Conservation (phyloP, 2,797 vertebrate species). For the Trachurus trachurus region DNA sequence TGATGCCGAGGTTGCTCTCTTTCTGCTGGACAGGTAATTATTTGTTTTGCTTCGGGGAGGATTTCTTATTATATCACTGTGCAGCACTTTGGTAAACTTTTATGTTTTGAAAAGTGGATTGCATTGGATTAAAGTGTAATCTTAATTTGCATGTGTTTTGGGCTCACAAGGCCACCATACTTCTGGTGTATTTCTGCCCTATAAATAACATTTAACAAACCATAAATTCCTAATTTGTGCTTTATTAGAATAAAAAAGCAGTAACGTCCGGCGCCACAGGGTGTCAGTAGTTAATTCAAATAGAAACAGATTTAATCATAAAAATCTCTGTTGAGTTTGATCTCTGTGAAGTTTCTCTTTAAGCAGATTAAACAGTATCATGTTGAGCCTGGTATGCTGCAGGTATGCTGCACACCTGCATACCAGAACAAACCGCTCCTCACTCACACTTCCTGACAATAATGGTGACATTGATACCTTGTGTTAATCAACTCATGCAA, state of each 20-base stretch:
- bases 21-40: too few relatives aligned
- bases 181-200: too few relatives aligned
- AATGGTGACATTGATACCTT: neutral
- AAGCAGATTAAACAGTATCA: neutral
- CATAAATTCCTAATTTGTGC: neutral
- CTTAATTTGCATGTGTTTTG: too few relatives aligned
- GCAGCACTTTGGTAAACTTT: too few relatives aligned
- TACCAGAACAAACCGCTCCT: neutral
- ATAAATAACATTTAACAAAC: too few relatives aligned
- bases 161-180: too few relatives aligned
- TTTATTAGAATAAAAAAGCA: neutral
- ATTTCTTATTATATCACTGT: too few relatives aligned
- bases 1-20: too few relatives aligned
- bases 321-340: neutral
- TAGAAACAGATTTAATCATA: neutral
- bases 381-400: neutral
- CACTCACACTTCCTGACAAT: neutral
- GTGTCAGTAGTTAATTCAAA: slow-evolving; percentile 28
- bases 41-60: too few relatives aligned
- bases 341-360: too few relatives aligned
- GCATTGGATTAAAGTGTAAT: too few relatives aligned
- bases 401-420: neutral
- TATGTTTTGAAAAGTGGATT: too few relatives aligned
- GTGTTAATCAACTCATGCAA: neutral
- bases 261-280: slow-evolving; percentile 9